Percentiles rank a stretch among this genome's conserved stretches.
Conservation (phyloP, 2,888 invertebrate species). For the Oeneis ivallda region DNA sequence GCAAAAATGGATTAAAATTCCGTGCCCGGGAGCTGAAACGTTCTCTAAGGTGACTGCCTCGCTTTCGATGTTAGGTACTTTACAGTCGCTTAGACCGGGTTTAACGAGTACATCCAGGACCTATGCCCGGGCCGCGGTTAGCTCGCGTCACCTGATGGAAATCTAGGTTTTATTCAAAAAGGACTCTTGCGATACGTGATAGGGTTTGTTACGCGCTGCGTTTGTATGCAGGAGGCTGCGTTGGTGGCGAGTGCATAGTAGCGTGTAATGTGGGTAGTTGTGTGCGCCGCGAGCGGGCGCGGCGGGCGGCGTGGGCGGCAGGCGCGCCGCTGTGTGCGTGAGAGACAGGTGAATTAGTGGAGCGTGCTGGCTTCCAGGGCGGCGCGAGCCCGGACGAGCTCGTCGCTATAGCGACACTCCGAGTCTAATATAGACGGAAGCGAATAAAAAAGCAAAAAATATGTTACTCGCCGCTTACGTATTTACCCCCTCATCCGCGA, state of each 20-base stretch:
- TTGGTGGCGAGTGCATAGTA: slow-evolving; percentile 57
- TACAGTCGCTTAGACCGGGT: slow-evolving; percentile 51
- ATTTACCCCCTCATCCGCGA: background rate
- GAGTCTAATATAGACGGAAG: slow-evolving; percentile 57
- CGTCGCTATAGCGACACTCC: slow-evolving; percentile 68
- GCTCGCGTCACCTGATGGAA: slow-evolving; percentile 35
- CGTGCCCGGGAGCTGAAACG: slow-evolving; percentile 44
- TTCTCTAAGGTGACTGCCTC: slow-evolving; percentile 54
- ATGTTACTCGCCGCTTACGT: slow-evolving; percentile 23
- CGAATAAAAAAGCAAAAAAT: slow-evolving; percentile 53
- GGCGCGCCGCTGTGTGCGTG: slow-evolving; percentile 55
- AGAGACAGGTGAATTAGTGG: slow-evolving; percentile 64
- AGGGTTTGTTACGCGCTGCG: slow-evolving; percentile 49
- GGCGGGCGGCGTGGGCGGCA: slow-evolving; percentile 44
- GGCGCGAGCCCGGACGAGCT: slow-evolving; percentile 58
- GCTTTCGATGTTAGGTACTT: slow-evolving; percentile 57
- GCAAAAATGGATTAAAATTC: slow-evolving; percentile 50
- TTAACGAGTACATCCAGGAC: slow-evolving; percentile 61
- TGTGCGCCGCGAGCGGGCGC: slow-evolving; percentile 41
- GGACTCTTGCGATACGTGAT: slow-evolving; percentile 47
- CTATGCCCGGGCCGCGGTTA: slow-evolving; percentile 49
- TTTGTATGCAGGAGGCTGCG: slow-evolving; percentile 51
- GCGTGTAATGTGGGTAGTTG: slow-evolving; percentile 52
- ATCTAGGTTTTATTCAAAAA: slow-evolving; percentile 31
- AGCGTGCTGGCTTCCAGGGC: slow-evolving; percentile 56